Base-by-base conservation (phyloP, 1,140 invertebrate genomes). In the Lamellibrachia luymesi region DNA sequence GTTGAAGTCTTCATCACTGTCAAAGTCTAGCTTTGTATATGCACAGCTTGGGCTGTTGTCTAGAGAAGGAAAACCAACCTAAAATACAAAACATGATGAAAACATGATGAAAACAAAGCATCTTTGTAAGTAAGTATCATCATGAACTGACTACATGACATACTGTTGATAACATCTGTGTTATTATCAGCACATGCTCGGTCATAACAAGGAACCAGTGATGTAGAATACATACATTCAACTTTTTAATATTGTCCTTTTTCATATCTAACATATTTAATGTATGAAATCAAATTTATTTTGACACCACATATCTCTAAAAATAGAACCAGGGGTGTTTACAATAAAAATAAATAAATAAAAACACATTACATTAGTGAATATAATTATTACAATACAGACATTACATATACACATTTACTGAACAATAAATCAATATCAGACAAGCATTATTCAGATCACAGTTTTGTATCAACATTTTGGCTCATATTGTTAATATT, bases 1-100 rank as follows among this genome's bases (percentile, higher is more conserved):
- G 25, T 97, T 97, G 95, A 98, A 99, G 95, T 99, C 98, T 95
- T 99, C 98, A 95, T 99, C 98, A 91, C 97, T 97, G 95, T 99
- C 98, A 96, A 98, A 98, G 96, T 99, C 98, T 89, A 98, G 96
- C 22, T 95, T 92, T 8, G 96, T 95, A 93, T 98, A 98, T 22
- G 97, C 97, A 95, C 98, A 98, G 1, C 97, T 97, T 8, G 97
- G 97, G 13, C 97, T 97, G 94, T 98, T 97, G 93, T 97, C 94
- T 94, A 96, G 95, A 51, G 96, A 96, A 10, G 96, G 96, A 94
- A 95, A 96, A 2, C 96, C 96, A 94, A 96, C 95, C 96, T 97
- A 94, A 91, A 91, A 27, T 38, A 38, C 1, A 38, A 38, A 38
- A 38, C 38, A 38, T 25, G 17, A 91, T 13, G 13, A 91, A 91